A percentile compares a stretch with the other conserved stretches of the same genome.
Evolutionary conservation across 2,797 vertebrate genomes (phyloP).

Genomic region (Lemur catta): DNA sequence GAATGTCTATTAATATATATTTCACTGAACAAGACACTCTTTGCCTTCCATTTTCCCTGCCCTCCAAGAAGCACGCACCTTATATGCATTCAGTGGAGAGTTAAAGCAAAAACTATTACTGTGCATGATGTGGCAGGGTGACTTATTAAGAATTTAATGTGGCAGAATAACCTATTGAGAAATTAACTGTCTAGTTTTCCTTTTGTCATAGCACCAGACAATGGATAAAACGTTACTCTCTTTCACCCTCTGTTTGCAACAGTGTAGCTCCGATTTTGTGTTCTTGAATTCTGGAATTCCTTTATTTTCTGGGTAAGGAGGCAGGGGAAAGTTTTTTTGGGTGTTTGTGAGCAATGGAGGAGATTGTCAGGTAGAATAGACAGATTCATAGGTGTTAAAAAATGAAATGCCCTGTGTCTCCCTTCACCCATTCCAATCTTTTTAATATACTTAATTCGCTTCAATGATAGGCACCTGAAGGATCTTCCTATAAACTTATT

Average conservation of each 20-base stretch:
- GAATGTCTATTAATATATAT: not conserved
- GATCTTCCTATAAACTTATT: not conserved
- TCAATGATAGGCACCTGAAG: not conserved
- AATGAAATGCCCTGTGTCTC: not conserved
- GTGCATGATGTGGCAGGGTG: not conserved
- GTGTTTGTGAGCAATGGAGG: not conserved
- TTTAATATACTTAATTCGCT: not conserved
- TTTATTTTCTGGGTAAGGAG: not conserved
- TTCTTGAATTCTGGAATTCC: not conserved
- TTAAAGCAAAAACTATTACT: slow-evolving; percentile 31
- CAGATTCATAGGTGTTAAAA: not conserved
- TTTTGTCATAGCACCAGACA: not conserved
- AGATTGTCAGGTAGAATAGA: not conserved
- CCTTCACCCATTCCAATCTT: not conserved
- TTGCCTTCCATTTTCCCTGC: not conserved
- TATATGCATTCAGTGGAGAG: not conserved
- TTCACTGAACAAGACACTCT: not conserved
- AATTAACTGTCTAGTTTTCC: slow-evolving; percentile 2
- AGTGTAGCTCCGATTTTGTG: not conserved
- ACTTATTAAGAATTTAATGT: slow-evolving; percentile 52
- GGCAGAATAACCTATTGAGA: slow-evolving; percentile 36
- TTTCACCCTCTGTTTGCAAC: not conserved
- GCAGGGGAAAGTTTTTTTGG: not conserved
- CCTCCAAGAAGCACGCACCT: not conserved
- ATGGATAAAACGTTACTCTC: not conserved